These are phyloP conservation scores for Andricus quercusramuli DNA, from an alignment of 2,888 invertebrate genomes.

Conservation along the genomic window DNA sequence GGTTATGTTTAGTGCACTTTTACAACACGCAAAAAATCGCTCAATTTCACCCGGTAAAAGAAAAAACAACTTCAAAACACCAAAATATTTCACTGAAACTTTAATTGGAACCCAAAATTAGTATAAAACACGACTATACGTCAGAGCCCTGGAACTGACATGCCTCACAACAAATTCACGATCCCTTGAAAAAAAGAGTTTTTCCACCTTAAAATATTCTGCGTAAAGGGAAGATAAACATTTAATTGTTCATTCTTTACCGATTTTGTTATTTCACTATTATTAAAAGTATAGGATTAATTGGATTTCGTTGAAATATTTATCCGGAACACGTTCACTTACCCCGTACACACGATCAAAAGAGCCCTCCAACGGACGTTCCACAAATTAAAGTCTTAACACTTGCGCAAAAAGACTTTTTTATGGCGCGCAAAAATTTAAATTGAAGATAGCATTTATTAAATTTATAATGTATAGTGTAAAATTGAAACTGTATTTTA, in stretches of 20 bases:
- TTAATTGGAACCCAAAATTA: neutral
- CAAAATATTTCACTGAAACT: neutral
- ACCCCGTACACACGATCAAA: conserved; percentile 30
- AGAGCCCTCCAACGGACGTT: neutral
- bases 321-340: neutral
- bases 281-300: conserved; percentile 11
- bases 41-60: neutral
- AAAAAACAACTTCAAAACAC: neutral
- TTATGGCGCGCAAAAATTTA: neutral
- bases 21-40: neutral
- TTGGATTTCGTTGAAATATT: conserved; percentile 9
- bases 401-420: neutral
- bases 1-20: conserved; percentile 23
- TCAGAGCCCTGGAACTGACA: neutral
- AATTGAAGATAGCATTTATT: neutral
- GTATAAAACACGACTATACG: neutral
- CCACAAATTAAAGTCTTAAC: neutral
- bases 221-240: neutral
- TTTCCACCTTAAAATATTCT: neutral
- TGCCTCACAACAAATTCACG: neutral
- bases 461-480: neutral
- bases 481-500: neutral
- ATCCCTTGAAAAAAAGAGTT: neutral
- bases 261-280: neutral
- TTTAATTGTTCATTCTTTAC: neutral